These are phyloP conservation scores for Phasianus colchicus DNA, from an alignment of 2,113 vertebrate genomes.

Conservation along the genomic window DNA sequence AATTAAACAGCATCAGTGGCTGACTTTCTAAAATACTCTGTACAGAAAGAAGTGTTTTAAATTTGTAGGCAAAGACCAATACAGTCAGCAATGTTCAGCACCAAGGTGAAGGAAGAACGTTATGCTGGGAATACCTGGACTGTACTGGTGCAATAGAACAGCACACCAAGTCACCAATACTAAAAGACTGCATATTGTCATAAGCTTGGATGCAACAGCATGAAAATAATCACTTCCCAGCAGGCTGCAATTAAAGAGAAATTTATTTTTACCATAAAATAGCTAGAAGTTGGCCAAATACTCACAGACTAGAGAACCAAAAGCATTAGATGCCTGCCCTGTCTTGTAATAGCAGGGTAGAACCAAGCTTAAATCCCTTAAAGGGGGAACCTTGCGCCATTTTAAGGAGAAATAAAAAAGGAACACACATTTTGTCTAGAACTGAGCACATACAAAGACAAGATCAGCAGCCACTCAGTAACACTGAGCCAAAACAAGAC, in stretches of 20 bases:
- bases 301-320: neutral
- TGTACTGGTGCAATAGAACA: neutral
- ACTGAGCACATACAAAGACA: neutral
- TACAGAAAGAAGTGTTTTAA: neutral
- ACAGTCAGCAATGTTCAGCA: neutral
- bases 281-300: neutral
- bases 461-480: neutral
- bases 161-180: neutral
- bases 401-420: neutral
- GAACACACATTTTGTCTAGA: neutral
- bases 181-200: neutral
- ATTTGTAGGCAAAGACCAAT: neutral
- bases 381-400: neutral
- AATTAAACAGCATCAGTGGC: neutral
- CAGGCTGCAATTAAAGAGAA: neutral
- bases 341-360: neutral
- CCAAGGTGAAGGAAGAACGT: neutral
- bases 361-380: neutral
- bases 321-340: neutral
- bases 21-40: neutral
- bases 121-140: neutral
- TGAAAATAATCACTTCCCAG: constrained; percentile 12
- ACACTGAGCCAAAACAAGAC: neutral
- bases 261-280: neutral
- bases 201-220: constrained; percentile 3